These are phyloP conservation scores for Eupsilia transversa DNA, from an alignment of 2,888 invertebrate species.

Conservation along the genomic window DNA sequence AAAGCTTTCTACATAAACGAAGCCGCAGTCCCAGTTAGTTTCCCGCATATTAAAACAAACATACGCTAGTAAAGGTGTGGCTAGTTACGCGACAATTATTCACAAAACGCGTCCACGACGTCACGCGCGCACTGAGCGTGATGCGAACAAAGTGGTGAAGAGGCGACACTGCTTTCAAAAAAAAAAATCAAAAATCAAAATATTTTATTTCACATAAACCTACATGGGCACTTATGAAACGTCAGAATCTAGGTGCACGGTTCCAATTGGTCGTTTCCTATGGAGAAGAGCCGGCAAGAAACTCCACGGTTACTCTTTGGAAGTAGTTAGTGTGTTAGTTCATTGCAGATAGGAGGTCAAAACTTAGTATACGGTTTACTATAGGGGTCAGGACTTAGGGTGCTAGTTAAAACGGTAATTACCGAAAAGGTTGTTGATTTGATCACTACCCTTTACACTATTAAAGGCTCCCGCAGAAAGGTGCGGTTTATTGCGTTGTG, in stretches of 20 bases:
- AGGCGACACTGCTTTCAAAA: slow-evolving; percentile 47
- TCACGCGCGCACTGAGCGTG: slow-evolving; percentile 59
- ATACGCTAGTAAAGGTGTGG: slow-evolving; percentile 59
- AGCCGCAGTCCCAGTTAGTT: slow-evolving; percentile 34
- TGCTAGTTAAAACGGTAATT: neutral
- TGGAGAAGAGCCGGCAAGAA: too few species aligned
- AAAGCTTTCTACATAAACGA: neutral
- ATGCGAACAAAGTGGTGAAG: slow-evolving; percentile 36
- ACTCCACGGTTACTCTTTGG: too few species aligned
- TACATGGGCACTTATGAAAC: too few species aligned
- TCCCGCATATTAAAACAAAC: slow-evolving; percentile 56
- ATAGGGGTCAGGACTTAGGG: too few species aligned
- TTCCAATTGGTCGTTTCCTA: too few species aligned
- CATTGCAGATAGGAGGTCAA: neutral
- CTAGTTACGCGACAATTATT: slow-evolving; percentile 67
- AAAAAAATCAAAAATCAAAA: too few species aligned
- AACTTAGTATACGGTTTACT: too few species aligned
- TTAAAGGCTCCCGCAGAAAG: too few species aligned
- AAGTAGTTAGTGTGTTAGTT: neutral
- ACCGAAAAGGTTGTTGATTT: neutral
- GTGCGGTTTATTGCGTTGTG: too few species aligned
- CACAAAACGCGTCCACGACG: slow-evolving; percentile 66
- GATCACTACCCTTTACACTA: neutral
- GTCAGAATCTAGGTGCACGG: too few species aligned
- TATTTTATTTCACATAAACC: too few species aligned